Conservation (phyloP, 2,888 invertebrate species). For the Cheilosia variabilis region DNA sequence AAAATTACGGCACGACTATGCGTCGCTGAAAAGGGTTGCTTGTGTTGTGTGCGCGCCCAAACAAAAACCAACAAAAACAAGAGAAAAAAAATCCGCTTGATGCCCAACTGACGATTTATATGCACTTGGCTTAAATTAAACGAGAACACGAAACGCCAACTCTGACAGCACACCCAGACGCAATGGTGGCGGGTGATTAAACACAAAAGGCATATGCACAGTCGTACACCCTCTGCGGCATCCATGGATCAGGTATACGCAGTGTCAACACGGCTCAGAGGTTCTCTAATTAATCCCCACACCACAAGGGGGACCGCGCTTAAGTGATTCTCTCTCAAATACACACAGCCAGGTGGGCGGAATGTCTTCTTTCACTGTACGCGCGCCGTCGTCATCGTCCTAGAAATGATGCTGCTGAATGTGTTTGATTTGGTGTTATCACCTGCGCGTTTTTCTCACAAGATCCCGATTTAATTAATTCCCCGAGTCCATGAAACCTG, state of each 20-base stretch:
- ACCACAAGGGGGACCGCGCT: constrained; percentile 49
- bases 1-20: constrained; percentile 52
- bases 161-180: constrained; percentile 49
- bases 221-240: constrained; percentile 1
- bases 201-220: constrained; percentile 30
- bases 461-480: constrained; percentile 62
- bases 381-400: constrained; percentile 9
- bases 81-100: constrained; percentile 36
- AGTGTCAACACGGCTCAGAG: constrained; percentile 68
- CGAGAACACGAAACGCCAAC: constrained; percentile 69
- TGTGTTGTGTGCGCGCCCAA: constrained; percentile 7
- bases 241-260: constrained; percentile 43
- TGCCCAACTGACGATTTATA: constrained; percentile 63
- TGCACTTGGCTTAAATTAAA: constrained; percentile 58
- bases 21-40: constrained; percentile 52
- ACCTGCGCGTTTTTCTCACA: constrained; percentile 35
- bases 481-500: constrained; percentile 51
- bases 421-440: constrained; percentile 67
- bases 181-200: constrained; percentile 59
- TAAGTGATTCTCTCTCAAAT: constrained; percentile 47
- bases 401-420: constrained; percentile 6
- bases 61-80: constrained; percentile 2
- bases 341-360: constrained; percentile 61
- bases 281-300: constrained; percentile 69
- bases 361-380: constrained; percentile 46